phyloP scores from a whole-genome alignment of 2,113 vertebrate genomes.

The Saccopteryx bilineata region DNA sequence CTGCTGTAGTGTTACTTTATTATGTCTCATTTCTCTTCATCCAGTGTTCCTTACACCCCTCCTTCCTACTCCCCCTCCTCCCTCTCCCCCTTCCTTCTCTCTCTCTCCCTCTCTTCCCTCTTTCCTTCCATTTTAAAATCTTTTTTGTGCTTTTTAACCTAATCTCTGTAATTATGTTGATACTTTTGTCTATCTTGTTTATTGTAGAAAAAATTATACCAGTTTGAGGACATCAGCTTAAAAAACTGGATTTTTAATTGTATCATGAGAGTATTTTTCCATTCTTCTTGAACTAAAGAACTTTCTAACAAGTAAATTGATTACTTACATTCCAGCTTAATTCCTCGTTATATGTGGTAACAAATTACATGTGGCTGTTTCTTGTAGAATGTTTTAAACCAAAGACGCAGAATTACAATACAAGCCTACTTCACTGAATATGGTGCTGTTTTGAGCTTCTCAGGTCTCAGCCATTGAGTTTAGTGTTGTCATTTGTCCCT shows the following conservation, averaged over 20 bases:
- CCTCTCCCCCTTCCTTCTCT: rapidly evolving
- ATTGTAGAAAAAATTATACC: not conserved
- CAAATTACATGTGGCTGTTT: not conserved
- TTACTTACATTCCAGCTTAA: not conserved
- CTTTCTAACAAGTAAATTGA: constrained; percentile 54
- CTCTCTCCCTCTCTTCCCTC: no score
- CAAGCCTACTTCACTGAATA: not conserved
- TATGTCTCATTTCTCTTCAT: constrained; percentile 41
- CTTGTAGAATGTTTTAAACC: not conserved
- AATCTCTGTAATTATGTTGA: not conserved
- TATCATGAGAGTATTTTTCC: not conserved
- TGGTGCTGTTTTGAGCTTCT: constrained; percentile 12
- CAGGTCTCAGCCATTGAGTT: not conserved
- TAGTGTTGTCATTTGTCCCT: not conserved
- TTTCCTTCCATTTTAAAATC: not conserved
- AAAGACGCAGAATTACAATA: not conserved
- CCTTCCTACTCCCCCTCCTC: no score
- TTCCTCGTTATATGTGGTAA: not conserved
- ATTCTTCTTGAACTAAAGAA: constrained; percentile 24
- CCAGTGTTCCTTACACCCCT: not conserved
- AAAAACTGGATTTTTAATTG: not conserved
- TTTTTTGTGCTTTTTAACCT: not conserved
- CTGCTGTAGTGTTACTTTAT: not conserved
- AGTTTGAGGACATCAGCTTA: not conserved
- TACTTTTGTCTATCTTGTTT: constrained; percentile 41